A percentile compares a stretch with the other conserved stretches of the same genome.
Conservation (phyloP, 1,140 invertebrate genomes). For the Leucophenga varia region DNA sequence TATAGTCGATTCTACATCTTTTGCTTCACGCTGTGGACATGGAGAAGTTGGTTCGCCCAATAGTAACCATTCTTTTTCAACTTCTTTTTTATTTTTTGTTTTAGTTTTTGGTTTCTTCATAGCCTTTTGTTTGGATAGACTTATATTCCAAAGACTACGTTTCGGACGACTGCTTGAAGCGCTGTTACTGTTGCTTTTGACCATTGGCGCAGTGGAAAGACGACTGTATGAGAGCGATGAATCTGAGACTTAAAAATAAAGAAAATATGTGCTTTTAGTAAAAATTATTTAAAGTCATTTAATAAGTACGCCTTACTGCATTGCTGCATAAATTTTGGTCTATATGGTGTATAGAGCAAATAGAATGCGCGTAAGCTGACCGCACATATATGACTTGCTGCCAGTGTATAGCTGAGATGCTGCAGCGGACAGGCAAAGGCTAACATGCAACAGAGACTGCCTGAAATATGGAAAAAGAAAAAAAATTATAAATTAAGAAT, state of each 20-base stretch:
- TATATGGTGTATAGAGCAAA: conserved; percentile 40
- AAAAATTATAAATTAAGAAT: not conserved
- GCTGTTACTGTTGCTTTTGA: conserved; percentile 30
- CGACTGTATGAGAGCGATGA: conserved; percentile 51
- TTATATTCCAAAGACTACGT: conserved; percentile 50
- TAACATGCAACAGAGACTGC: conserved; percentile 66
- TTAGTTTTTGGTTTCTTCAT: conserved; percentile 42
- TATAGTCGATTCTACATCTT: conserved; percentile 49
- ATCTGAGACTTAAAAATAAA: conserved; percentile 13
- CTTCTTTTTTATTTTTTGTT: conserved; percentile 39
- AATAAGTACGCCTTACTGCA: conserved; percentile 27
- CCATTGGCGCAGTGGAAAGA: conserved; percentile 39
- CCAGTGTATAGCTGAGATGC: conserved; percentile 47
- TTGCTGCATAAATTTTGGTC: conserved; percentile 48
- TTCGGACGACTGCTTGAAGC: conserved; percentile 27
- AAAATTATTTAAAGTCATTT: not conserved
- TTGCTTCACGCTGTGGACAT: conserved; percentile 32
- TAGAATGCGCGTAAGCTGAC: conserved; percentile 44
- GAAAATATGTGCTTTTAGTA: too few relatives aligned
- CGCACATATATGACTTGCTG: conserved; percentile 41
- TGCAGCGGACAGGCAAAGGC: conserved; percentile 67
- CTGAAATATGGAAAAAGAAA: conserved; percentile 53
- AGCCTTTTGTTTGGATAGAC: conserved; percentile 32
- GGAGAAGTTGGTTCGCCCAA: conserved; percentile 53
- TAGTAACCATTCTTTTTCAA: conserved; percentile 54